Base-by-base conservation (phyloP, 2,888 invertebrate genomes). In the Smittia aterrima region DNA sequence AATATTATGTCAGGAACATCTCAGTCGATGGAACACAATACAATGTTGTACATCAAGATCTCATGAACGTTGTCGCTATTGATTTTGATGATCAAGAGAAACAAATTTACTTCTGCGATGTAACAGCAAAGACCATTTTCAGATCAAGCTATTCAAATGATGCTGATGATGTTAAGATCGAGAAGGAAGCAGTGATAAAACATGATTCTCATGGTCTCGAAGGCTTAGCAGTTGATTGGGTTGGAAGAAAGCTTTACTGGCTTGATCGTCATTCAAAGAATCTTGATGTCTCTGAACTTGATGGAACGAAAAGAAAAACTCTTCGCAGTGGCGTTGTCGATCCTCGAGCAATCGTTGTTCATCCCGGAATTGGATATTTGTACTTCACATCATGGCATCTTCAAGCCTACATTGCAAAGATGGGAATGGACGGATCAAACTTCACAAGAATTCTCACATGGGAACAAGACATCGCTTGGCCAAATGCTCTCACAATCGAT, bases 301-400 rank as follows among this genome's bases (percentile, higher is more conserved):
- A 97, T 80, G 98, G 98, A 25, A 92, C 92, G 0, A 92, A 91
- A 80, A 87, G 98, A 71, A 95, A 92, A 80, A 96, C 97, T 0
- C 83, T 99, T 20, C 89, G 93, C 78, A 91, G 91, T 67, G 93
- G 92, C 25, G 92, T 98, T 74, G 90, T 93, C 0, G 96, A 98
- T 83, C 98, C 98, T 0, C 86, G 98, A 78, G 98, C 98, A 0
- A 88, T 99, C 72, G 95, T 92, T 1, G 94, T 96, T 0, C 96
- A 98, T 83, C 98, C 98, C 0, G 94, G 95, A 41, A 93, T 89
- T 70, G 98, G 98, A 1, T 93, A 93, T 78, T 81, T 99, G 70
- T 99, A 96, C 85, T 97, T 92, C 82, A 94, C 96, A 1, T 98
- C 98, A 3, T 98, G 98, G 98, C 93, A 95, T 80, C 84, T 95